Conservation (phyloP, 2,113 vertebrate species). For the Castor canadensis region DNA sequence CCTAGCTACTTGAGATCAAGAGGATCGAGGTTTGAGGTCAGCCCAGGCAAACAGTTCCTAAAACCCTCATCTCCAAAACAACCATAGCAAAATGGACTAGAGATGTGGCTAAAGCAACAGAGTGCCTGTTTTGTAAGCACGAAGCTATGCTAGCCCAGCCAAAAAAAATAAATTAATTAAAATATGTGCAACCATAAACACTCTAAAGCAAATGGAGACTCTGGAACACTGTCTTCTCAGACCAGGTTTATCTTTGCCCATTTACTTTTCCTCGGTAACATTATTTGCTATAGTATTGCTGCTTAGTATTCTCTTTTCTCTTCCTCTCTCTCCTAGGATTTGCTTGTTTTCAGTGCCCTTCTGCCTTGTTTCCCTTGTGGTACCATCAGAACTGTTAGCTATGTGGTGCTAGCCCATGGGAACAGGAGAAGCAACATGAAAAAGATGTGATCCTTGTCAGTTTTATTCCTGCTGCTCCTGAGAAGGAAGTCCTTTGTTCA, state of each 20-base stretch:
- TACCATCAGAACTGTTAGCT: not conserved
- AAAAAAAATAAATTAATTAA: too few relatives aligned
- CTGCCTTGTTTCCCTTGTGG: not conserved
- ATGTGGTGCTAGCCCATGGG: not conserved
- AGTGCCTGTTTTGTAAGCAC: too few relatives aligned
- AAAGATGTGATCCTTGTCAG: conserved; percentile 45
- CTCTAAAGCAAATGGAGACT: not conserved
- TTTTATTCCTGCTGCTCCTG: conserved; percentile 35
- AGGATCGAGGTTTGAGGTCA: too few relatives aligned
- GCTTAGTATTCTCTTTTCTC: not conserved
- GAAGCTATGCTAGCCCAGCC: too few relatives aligned
- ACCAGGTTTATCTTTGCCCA: not conserved
- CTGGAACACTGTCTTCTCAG: not conserved
- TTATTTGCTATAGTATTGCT: not conserved
- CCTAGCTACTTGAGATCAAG: too few relatives aligned
- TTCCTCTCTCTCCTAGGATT: not conserved
- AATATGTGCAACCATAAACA: not conserved
- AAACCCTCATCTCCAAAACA: too few relatives aligned
- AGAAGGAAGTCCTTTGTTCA: conserved; percentile 54
- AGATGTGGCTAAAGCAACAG: too few relatives aligned
- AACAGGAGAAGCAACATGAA: not conserved
- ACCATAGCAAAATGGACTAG: too few relatives aligned
- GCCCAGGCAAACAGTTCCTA: too few relatives aligned
- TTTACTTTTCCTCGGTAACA: not conserved
- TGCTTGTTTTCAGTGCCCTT: not conserved